phyloP scores from a whole-genome alignment of 64 coral and sea anemone species.

The Pachyseris speciosa region DNA sequence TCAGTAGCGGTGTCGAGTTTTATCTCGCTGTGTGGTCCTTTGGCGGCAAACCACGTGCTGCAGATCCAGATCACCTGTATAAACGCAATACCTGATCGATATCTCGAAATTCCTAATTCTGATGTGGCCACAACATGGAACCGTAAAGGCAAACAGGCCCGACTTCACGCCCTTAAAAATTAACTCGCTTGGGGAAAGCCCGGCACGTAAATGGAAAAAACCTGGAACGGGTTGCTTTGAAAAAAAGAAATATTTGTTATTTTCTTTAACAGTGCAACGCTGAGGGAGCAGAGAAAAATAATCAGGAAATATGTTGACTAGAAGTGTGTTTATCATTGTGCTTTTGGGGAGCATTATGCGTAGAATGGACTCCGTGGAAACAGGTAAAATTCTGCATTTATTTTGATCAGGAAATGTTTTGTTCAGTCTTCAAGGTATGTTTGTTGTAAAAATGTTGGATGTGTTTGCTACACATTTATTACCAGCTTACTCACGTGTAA shows the following conservation, averaged over 20 bases:
- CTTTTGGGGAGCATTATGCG: neutral
- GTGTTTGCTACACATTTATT: neutral
- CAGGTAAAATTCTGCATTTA: constrained; percentile 18
- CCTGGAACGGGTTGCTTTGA: neutral
- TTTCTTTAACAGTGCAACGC: neutral
- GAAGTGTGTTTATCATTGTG: neutral
- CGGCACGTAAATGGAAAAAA: neutral
- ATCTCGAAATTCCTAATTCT: constrained; percentile 28
- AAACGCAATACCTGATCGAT: constrained; percentile 37
- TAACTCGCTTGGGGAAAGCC: neutral
- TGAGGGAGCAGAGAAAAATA: neutral
- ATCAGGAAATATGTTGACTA: neutral
- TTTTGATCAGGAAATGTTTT: neutral
- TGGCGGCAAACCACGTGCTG: constrained; percentile 34
- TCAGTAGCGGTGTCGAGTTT: neutral
- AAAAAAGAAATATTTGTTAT: neutral
- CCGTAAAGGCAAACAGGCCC: neutral
- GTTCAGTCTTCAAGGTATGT: neutral
- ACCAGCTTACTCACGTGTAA: neutral
- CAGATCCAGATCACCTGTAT: constrained; percentile 39
- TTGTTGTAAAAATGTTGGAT: neutral
- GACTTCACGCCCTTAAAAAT: neutral
- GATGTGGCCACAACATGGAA: constrained; percentile 2
- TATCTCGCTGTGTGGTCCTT: neutral
- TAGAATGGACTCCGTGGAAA: neutral